Percentiles rank a stretch among this genome's conserved stretches.
Evolutionary conservation across 2,888 invertebrate species (phyloP).

Genomic region (Psylliodes chrysocephalus): DNA sequence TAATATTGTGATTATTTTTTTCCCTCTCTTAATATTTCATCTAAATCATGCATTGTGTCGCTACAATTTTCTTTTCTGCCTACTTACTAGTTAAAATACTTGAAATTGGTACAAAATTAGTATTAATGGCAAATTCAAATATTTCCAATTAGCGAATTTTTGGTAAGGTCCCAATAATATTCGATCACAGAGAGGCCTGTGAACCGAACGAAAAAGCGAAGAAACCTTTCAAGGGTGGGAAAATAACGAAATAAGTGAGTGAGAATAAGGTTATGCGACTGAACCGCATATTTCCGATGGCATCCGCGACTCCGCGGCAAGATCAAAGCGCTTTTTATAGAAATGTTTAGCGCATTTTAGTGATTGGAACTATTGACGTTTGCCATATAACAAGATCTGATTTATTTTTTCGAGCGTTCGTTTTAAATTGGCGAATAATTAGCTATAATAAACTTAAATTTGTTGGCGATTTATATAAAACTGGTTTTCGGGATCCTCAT

Average conservation of each 20-base stretch:
- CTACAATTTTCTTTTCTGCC: no score
- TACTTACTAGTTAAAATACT: no score
- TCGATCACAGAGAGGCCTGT: conserved; percentile 37
- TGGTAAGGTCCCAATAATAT: conserved; percentile 44
- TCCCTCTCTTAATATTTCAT: no score
- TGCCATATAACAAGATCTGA: conserved; percentile 54
- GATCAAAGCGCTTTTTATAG: conserved; percentile 52
- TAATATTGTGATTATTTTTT: no score
- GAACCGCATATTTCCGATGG: conserved; percentile 46
- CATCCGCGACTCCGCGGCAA: conserved; percentile 41
- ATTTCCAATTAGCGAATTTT: conserved; percentile 43
- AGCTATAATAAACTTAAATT: conserved; percentile 48
- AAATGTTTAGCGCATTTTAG: conserved; percentile 52
- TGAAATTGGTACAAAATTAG: no score
- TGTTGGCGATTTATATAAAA: conserved; percentile 40
- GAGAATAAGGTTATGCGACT: conserved; percentile 37
- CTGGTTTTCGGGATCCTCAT: conserved; percentile 37
- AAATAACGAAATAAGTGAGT: conserved; percentile 36
- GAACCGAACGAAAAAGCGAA: conserved; percentile 25
- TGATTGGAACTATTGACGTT: conserved; percentile 52
- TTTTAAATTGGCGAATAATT: conserved; percentile 46
- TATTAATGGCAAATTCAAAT: no score
- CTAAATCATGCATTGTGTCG: no score
- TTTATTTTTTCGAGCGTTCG: conserved; percentile 45
- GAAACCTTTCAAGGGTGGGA: conserved; percentile 49